Base-by-base conservation (phyloP, 1,140 invertebrate species). In the Aphelinus certus region DNA sequence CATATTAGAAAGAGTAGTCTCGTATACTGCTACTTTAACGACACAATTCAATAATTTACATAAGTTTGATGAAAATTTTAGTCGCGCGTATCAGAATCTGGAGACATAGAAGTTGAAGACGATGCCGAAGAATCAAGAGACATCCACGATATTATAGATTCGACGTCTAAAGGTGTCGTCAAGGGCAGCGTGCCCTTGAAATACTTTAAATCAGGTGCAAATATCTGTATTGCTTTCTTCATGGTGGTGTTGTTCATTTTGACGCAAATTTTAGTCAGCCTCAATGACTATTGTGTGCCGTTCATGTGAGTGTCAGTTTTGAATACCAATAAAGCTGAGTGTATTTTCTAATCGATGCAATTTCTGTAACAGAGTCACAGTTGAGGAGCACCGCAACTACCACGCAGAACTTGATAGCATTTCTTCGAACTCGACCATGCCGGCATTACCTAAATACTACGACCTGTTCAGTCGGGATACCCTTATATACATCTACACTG, bases 281-380 rank as follows among this genome's bases (percentile, higher is more conserved):
- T 90, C 7, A 90, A 90, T 47, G 93, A 94, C 79, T 92, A 90
- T 79, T 94, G 91, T 85, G 86, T 93, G 6, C 90, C 91, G 55
- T 91, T 90, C 80, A 91, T 93, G 92, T 87, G 55, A 85, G 87
- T 81, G 26, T 26, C 26, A 26, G 26, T 26, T 26, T 26, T 26
- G 26, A 26, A 26, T 26, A 26, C 26, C 26, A 26, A 26, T 26
- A 26, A 26, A 26, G 26, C 26, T 26, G 26, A 26, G 26, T 26
- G 26, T 26, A 26, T 26, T 26, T 26, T 26, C 26, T 26, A 26
- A 26, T 26, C 26, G 26, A 26, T 26, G 26, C 26, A 0, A 26
- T 26, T 26, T 0, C 26, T 26, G 26, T 26, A 26, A 26, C 4
- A 73, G 56, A 9, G 53, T 73, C 6, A 67, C 45, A 49, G 68